Evolutionary conservation across 2,797 vertebrate genomes (phyloP).

Genomic region (Anabacerthia variegaticeps): DNA sequence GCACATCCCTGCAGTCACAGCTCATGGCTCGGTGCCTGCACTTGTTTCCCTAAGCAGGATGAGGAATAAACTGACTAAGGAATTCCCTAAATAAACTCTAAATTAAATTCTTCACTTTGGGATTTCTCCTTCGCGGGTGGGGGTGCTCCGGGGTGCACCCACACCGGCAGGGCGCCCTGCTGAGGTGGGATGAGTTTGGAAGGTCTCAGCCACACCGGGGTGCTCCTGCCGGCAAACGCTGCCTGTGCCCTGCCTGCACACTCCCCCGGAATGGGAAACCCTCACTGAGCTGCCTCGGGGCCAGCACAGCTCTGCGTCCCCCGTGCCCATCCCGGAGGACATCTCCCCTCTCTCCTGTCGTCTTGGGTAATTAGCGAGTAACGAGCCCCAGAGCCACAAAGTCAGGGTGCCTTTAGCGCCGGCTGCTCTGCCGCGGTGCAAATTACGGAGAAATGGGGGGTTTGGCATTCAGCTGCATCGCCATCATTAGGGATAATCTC

Average conservation of each 20-base stretch:
- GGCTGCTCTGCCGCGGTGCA: neutral
- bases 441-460: slow-evolving; percentile 8
- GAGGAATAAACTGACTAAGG: neutral
- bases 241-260: neutral
- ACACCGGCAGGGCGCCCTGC: too few species aligned
- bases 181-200: neutral
- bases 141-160: neutral
- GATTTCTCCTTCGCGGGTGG: neutral
- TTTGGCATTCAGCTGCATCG: slow-evolving; percentile 31
- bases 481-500: slow-evolving; percentile 40
- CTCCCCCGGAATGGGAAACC: neutral
- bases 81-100: neutral
- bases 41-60: neutral
- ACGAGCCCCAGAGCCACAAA: neutral
- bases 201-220: neutral
- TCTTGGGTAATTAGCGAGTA: neutral
- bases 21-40: fast-evolving
- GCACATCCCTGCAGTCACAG: neutral
- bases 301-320: neutral
- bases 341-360: neutral
- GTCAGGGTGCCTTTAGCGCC: neutral
- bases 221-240: neutral
- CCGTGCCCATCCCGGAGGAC: neutral
- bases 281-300: fast-evolving
- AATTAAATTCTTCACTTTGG: neutral